Base-by-base conservation (phyloP, 1,140 invertebrate genomes). In the Drosophila nigromelanica region DNA sequence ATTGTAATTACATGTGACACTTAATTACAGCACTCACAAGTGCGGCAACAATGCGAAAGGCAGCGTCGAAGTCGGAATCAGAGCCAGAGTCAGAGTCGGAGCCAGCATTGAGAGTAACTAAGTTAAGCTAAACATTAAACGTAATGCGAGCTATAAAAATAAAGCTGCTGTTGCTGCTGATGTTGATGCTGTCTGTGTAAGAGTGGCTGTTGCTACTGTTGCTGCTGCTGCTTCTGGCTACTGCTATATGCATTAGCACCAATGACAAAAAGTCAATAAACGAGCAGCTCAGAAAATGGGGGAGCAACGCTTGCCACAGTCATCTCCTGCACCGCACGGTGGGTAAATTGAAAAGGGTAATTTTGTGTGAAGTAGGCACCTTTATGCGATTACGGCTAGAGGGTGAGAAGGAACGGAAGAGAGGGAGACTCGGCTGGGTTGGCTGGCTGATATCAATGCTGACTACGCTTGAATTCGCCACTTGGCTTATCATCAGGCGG, bases 191-290 rank as follows among this genome's bases (percentile, higher is more conserved):
- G 67, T 60, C 51, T 71, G 69, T 70, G 43, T 24, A 55, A 40
- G 55, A 59, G 74, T 73, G 33, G 45, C 2, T 48, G 45, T 30
- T 43, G 56, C 33, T 64, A 21, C 33, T 66, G 71, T 40, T 69
- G 43, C 37, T 79, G 63, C 64, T 73, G 50, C 45, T 78, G 21
- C 42, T 54, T 14, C 33, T 61, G 64, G 61, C 68, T 71, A 45
- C 61, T 72, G 82, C 80, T 81, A 78, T 81, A 78, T 86, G 81
- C 81, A 86, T 86, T 86, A 86, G 81, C 82, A 60, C 71, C 82
- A 86, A 87, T 89, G 83, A 87, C 83, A 89, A 89, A 87, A 89
- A 87, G 85, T 89, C 83, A 89, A 89, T 89, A 89, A 89, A 89
- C 83, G 83, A 73, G 67, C 48, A 39, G 40, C 42, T 48, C 24